Evolutionary conservation across 2,888 invertebrate genomes (phyloP).

Genomic region (Gibbula magus): DNA sequence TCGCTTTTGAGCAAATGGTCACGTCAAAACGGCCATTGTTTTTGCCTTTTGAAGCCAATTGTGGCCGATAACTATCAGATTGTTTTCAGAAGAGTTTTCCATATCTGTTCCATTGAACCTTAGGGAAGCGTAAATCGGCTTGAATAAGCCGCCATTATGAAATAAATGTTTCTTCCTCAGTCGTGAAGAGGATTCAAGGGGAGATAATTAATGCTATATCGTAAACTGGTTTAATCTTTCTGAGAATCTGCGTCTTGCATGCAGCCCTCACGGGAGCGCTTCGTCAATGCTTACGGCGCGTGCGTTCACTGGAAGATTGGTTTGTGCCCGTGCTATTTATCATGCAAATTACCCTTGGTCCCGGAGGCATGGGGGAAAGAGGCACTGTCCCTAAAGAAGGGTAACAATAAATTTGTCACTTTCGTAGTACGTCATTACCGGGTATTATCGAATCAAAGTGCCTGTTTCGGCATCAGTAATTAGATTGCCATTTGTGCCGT

Average conservation of each 20-base stretch:
- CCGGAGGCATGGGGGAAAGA: neutral
- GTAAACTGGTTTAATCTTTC: slow-evolving; percentile 5
- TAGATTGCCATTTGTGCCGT: slow-evolving; percentile 1
- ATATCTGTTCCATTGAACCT: neutral
- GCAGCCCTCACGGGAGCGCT: neutral
- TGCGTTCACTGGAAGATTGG: neutral
- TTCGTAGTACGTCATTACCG: slow-evolving; percentile 10
- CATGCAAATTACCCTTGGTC: neutral
- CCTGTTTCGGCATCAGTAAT: slow-evolving; percentile 13
- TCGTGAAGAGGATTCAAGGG: neutral
- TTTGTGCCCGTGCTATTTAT: neutral
- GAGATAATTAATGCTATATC: slow-evolving; percentile 13
- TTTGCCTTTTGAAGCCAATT: neutral
- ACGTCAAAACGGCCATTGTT: neutral
- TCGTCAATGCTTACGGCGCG: slow-evolving; percentile 8
- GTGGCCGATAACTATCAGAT: neutral
- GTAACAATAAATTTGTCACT: slow-evolving; percentile 15
- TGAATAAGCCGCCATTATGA: slow-evolving; percentile 5
- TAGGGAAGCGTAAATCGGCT: neutral
- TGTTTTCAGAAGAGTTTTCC: neutral
- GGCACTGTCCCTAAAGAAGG: neutral
- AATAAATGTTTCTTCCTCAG: neutral
- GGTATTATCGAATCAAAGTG: slow-evolving; percentile 15
- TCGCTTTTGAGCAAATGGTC: neutral
- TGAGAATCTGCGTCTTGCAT: neutral